Percentiles rank a stretch among this genome's conserved stretches.
These are phyloP conservation scores for Parthenolecanium corni DNA, from an alignment of 2,888 invertebrate species.

Conservation along the genomic window DNA sequence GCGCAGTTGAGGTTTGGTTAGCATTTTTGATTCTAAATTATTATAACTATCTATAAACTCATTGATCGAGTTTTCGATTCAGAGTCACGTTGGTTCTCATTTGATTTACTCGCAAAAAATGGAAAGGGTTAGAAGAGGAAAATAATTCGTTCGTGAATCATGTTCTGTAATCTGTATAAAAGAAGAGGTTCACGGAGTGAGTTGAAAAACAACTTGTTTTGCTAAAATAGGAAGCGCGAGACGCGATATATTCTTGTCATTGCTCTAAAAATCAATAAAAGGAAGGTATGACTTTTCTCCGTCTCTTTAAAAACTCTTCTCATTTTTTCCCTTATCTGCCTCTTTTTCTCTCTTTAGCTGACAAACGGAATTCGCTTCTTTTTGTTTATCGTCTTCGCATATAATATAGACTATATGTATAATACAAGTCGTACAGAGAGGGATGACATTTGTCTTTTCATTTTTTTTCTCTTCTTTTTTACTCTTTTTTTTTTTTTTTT, in stretches of 20 bases:
- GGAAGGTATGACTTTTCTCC: slow-evolving; percentile 14
- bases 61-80: too few relatives aligned
- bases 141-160: too few relatives aligned
- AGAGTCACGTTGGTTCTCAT: too few relatives aligned
- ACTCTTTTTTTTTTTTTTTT: slow-evolving; percentile 3
- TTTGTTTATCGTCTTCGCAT: too few relatives aligned
- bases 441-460: not conserved
- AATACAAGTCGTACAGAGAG: not conserved
- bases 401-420: not conserved
- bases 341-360: not conserved
- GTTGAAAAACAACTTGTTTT: slow-evolving; percentile 25
- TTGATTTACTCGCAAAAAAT: too few relatives aligned
- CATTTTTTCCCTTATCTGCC: slow-evolving; percentile 9
- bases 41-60: too few relatives aligned
- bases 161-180: too few relatives aligned
- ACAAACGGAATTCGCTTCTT: too few relatives aligned
- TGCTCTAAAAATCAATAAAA: slow-evolving; percentile 28
- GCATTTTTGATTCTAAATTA: too few relatives aligned
- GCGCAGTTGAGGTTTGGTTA: too few relatives aligned
- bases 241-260: slow-evolving; percentile 28
- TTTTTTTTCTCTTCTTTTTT: not conserved
- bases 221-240: slow-evolving; percentile 27
- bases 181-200: not conserved
- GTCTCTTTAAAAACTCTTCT: slow-evolving; percentile 1
- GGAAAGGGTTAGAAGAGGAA: too few relatives aligned